Evolutionary conservation across 2,888 invertebrate genomes (phyloP).

Genomic region (Tipula unca): DNA sequence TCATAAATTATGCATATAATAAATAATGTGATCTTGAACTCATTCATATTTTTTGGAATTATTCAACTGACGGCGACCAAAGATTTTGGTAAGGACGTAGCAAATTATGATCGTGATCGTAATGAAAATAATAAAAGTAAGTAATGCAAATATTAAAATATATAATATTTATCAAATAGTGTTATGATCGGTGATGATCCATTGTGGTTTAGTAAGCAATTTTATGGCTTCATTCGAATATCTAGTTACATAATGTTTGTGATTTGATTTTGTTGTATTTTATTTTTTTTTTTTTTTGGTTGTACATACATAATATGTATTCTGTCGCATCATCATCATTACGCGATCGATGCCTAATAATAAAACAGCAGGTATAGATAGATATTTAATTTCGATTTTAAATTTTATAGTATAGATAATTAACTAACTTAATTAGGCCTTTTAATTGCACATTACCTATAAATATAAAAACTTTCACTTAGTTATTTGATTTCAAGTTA

Average conservation of each 20-base stretch:
- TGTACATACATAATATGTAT: no score
- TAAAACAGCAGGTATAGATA: background rate
- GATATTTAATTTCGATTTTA: no score
- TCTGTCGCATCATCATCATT: background rate
- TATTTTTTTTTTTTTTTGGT: no score
- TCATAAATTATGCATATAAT: background rate
- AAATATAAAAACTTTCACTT: background rate
- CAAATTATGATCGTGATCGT: background rate
- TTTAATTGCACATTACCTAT: background rate
- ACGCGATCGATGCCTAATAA: background rate
- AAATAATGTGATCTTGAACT: background rate
- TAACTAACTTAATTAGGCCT: background rate
- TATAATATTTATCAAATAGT: background rate
- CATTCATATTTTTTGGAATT: background rate
- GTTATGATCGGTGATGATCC: background rate
- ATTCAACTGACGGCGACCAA: background rate
- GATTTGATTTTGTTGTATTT: background rate
- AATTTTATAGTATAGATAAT: background rate
- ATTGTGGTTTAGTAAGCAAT: background rate
- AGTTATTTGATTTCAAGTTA: background rate
- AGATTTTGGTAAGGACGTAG: background rate
- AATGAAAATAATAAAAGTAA: background rate
- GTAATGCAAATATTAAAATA: background rate
- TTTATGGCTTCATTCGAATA: background rate
- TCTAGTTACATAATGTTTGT: background rate